Conservation (phyloP, 2,888 invertebrate genomes). For the Andrena dorsata region DNA sequence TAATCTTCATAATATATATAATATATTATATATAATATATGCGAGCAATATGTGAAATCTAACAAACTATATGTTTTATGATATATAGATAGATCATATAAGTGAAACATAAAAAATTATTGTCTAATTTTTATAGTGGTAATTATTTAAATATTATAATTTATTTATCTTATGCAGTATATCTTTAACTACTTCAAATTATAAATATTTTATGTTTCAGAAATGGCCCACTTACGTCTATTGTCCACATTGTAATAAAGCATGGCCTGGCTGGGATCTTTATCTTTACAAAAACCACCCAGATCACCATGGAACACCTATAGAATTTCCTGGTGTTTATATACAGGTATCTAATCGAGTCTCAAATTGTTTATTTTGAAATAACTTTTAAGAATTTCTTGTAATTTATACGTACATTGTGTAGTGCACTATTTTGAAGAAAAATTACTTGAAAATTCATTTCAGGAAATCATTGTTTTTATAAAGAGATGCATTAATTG, state of each 20-base stretch:
- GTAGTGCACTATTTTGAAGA: neutral
- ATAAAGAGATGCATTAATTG: too few relatives aligned
- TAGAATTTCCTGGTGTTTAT: slow-evolving; percentile 89
- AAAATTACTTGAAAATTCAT: neutral
- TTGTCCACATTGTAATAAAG: slow-evolving; percentile 91
- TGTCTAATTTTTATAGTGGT: too few relatives aligned
- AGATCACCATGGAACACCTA: slow-evolving; percentile 87
- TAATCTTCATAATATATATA: too few relatives aligned
- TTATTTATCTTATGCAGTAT: neutral
- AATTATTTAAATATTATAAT: slow-evolving; percentile 2
- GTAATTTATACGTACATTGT: neutral
- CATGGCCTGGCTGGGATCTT: slow-evolving; percentile 91
- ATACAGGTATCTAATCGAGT: slow-evolving; percentile 84
- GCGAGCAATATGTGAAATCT: too few relatives aligned
- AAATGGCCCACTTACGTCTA: slow-evolving; percentile 89
- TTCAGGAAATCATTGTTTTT: too few relatives aligned
- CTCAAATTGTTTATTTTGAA: neutral
- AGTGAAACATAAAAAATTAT: too few relatives aligned
- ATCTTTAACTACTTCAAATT: neutral
- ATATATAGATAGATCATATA: too few relatives aligned
- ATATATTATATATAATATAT: too few relatives aligned
- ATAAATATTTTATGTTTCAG: slow-evolving; percentile 82
- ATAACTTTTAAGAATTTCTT: neutral
- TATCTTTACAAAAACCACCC: slow-evolving; percentile 89
- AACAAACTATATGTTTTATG: too few relatives aligned